Conservation (phyloP, 2,888 invertebrate species). For the Synergus japonicus region DNA sequence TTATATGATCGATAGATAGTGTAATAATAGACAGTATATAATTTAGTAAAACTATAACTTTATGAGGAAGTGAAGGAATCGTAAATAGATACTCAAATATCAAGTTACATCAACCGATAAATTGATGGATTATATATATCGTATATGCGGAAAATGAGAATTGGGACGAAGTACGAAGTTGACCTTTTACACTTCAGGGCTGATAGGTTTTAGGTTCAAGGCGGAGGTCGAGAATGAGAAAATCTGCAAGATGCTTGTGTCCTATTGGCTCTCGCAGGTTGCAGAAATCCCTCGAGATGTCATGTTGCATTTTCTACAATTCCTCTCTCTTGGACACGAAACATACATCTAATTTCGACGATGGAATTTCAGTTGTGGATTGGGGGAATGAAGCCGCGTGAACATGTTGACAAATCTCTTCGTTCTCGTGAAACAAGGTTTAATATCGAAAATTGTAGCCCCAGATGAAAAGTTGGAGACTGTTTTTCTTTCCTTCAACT, state of each 20-base stretch:
- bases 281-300: neutral
- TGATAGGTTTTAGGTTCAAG: conserved; percentile 2
- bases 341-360: neutral
- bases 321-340: neutral
- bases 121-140: neutral
- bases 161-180: neutral
- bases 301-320: neutral
- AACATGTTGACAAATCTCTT: neutral
- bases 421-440: neutral
- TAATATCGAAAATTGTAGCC: neutral
- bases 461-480: no score
- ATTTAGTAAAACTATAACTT: neutral
- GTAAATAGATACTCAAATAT: neutral
- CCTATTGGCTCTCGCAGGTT: neutral
- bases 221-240: neutral
- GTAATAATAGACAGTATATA: neutral
- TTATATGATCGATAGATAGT: neutral
- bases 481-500: no score
- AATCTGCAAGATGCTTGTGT: neutral
- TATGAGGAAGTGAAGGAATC: neutral
- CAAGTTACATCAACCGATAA: neutral
- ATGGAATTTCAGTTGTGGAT: neutral
- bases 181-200: neutral
- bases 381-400: neutral
- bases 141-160: conserved; percentile 3